A percentile compares a stretch with the other conserved stretches of the same genome.
Evolutionary conservation across 1,140 invertebrate species (phyloP).

Genomic region (Panagrolaimus sp.): DNA sequence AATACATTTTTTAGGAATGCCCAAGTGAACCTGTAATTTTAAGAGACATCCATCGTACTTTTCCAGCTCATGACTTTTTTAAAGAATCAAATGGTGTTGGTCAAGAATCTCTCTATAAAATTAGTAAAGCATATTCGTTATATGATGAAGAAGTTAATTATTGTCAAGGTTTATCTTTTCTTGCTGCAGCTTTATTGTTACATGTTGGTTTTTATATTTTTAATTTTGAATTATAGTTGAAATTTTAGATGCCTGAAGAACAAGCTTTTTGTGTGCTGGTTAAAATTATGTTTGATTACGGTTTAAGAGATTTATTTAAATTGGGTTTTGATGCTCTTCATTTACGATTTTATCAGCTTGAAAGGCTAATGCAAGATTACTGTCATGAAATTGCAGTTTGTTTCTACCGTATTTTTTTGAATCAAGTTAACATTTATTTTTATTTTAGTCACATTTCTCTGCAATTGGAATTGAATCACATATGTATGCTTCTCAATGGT

Average conservation of each 20-base stretch:
- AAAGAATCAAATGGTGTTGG: constrained; percentile 82
- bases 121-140: constrained; percentile 85
- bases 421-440: constrained; percentile 17
- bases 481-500: constrained; percentile 99
- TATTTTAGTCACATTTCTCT: constrained; percentile 78
- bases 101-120: constrained; percentile 87
- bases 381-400: background rate
- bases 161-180: constrained; percentile 93
- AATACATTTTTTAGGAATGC: constrained; percentile 40
- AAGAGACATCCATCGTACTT: constrained; percentile 91
- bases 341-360: constrained; percentile 89
- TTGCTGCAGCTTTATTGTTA: constrained; percentile 85
- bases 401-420: constrained; percentile 12
- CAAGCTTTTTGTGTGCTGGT: constrained; percentile 95
- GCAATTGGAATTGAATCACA: constrained; percentile 88
- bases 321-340: constrained; percentile 92
- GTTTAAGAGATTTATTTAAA: constrained; percentile 85
- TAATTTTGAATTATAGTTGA: constrained; percentile 12
- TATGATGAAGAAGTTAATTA: constrained; percentile 95
- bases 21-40: constrained; percentile 77
- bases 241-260: constrained; percentile 63
- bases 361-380: constrained; percentile 79
- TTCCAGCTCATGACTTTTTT: constrained; percentile 96
- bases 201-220: constrained; percentile 70
- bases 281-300: constrained; percentile 93